Base-by-base conservation (phyloP, 2,888 invertebrate genomes). In the Ptychoptera albimana region DNA sequence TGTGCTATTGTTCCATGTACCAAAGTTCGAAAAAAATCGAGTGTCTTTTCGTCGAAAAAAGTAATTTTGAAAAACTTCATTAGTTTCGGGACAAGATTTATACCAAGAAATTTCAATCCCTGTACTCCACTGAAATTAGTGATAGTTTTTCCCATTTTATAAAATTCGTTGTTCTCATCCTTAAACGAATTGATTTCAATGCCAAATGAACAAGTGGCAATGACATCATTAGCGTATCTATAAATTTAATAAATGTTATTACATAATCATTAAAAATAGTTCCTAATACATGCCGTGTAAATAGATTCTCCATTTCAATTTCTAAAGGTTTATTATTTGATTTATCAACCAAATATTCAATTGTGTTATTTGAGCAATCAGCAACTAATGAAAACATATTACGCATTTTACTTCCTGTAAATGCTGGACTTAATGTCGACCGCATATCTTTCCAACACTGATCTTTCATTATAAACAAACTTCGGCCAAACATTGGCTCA, bases 191-290 rank as follows among this genome's bases (percentile, higher is more conserved):
- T 60, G 8, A 69, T 63, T 45, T 66, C 60, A 1, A 72, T 50
- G 0, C 72, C 73, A 49, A 71, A 72, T 2, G 69, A 71, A 23
- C 66, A 63, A 1, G 69, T 63, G 0, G 72, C 73, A 42, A 74
- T 72, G 1, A 72, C 69, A 50, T 73, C 73, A 46, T 68, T 71
- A 1, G 69, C 58, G 47, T 62, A 70, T 23, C 23, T 23, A 23
- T 23, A 23, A 23, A 23, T 5, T 7, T 5, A 7, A 23, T 23
- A 5, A 7, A 5, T 7, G 3, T 23, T 5, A 5, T 23, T 5
- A 5, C 23, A 3, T 23, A 7, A 23, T 23, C 23, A 3, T 5
- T 5, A 23, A 5, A 23, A n/a, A n/a, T n/a, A n/a, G 31, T n/a
- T 23, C 3, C 7, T 23, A 23, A 5, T 7, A 23, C 23, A 5